phyloP scores from a whole-genome alignment of 2,113 vertebrate genomes.

The Mugil cephalus region DNA sequence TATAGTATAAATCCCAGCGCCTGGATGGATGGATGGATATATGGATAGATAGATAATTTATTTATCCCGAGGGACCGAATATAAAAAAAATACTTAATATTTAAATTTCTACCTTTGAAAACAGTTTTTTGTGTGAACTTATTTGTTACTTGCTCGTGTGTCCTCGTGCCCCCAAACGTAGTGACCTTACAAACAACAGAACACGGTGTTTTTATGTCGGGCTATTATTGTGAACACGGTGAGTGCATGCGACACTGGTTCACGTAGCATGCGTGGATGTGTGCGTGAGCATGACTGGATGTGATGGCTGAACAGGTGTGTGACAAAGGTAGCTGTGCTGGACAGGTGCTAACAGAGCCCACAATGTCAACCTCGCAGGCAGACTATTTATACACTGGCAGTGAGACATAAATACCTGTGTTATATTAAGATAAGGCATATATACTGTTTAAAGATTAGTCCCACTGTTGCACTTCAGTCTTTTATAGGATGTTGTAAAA shows the following conservation, averaged over 20 bases:
- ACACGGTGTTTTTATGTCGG: slow-evolving; percentile 33
- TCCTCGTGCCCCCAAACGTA: neutral
- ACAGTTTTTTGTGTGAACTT: neutral
- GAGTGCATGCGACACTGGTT: slow-evolving; percentile 25
- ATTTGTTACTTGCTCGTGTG: neutral
- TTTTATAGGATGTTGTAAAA: no score
- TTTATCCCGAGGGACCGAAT: no score
- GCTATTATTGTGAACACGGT: slow-evolving; percentile 23
- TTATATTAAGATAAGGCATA: slow-evolving; percentile 16
- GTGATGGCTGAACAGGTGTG: slow-evolving; percentile 52
- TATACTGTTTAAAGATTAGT: neutral
- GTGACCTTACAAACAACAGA: slow-evolving; percentile 19
- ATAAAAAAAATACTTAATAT: no score
- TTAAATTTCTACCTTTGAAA: neutral
- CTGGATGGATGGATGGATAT: no score
- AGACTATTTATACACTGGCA: slow-evolving; percentile 43
- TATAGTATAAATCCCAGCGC: no score
- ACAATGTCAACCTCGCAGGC: slow-evolving; percentile 30
- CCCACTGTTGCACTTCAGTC: no score
- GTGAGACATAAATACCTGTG: slow-evolving; percentile 31
- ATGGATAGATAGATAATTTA: no score
- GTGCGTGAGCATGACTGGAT: neutral
- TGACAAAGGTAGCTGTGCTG: slow-evolving; percentile 43
- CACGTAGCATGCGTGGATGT: neutral
- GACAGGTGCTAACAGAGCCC: slow-evolving; percentile 39